These are phyloP conservation scores for Drosophila borborema DNA, from an alignment of 2,888 invertebrate species.

Conservation along the genomic window DNA sequence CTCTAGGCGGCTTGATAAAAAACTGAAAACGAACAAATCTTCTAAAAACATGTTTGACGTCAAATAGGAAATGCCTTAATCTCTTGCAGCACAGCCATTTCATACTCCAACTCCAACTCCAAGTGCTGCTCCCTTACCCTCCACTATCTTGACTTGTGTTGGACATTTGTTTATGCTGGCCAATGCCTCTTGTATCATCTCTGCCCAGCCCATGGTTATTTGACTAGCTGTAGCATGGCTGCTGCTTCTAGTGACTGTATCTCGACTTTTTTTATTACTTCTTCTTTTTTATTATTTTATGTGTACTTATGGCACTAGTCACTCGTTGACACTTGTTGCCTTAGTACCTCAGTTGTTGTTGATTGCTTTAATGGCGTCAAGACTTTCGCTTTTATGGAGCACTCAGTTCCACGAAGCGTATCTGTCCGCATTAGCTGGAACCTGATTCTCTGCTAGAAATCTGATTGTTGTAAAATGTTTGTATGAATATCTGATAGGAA, in stretches of 20 bases:
- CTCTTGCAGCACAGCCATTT: conserved; percentile 39
- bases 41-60: conserved; percentile 67
- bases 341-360: conserved; percentile 35
- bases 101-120: conserved; percentile 6
- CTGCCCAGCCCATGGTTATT: conserved; percentile 36
- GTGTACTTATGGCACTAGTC: conserved; percentile 79
- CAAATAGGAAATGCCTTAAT: conserved; percentile 79
- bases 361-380: conserved; percentile 78
- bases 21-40: conserved; percentile 24
- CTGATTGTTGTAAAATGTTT: conserved; percentile 27
- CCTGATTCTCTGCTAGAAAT: conserved; percentile 18
- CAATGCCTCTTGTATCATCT: conserved; percentile 34
- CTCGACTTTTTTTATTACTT: conserved; percentile 26
- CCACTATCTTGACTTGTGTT: conserved; percentile 54
- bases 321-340: conserved; percentile 73
- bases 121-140: not conserved
- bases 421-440: conserved; percentile 48
- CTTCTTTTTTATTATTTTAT: conserved; percentile 34
- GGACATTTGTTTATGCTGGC: conserved; percentile 59
- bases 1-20: conserved; percentile 47
- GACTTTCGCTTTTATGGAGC: conserved; percentile 79
- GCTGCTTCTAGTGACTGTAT: conserved; percentile 7
- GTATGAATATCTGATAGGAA: conserved; percentile 3
- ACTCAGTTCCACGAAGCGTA: conserved; percentile 68
- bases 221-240: conserved; percentile 40